Base-by-base conservation (phyloP, 2,113 vertebrate genomes). In the Panurus biarmicus region DNA sequence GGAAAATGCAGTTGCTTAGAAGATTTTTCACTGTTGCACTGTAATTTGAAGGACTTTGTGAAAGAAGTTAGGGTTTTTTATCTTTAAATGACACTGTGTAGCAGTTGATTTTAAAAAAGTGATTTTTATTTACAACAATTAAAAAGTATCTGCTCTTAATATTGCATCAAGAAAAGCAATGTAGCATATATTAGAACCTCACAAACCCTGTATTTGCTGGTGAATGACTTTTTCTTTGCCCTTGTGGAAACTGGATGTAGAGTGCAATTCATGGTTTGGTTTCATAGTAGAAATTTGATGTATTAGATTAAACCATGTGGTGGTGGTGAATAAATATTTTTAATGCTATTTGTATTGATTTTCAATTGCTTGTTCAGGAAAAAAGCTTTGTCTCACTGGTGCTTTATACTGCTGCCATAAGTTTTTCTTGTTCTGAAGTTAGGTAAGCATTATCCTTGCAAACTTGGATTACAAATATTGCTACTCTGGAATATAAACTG, bases 1-100 rank as follows among this genome's bases (percentile, higher is more conserved):
- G 53, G 94, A 81, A 87, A 94, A 87, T 51, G 56, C 26, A 40
- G 31, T 74, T 70, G 38, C 60, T 84, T 74, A 38, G 11, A 72
- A 72, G 16, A 4, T 73, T 86, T 80, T 90, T 74, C 36, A 47
- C 29, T 67, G 51, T 0, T 3, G 35, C 62, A 14, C 17, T 94
- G 28, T 8, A 61, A 61, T 86, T 90, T 86, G 60, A 86, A 81
- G 51, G 14, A 38, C 35, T 90, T 92, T 11, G 58, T 65, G 29
- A 57, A 85, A 60, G 11, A 87, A 67, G 12, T 47, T 53, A 6
- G 11, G 20, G 12, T 4, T 2, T 7, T 69, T 35, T 29, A 12
- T 20, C 7, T 71, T 35, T 75, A 35, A 50, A 72, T 75, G 62
- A 17, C 4, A 3, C 6, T n/a, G 6, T 38, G 2, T 17, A 54